phyloP scores from a whole-genome alignment of 2,113 vertebrate genomes.

The Crotalus horridus region DNA sequence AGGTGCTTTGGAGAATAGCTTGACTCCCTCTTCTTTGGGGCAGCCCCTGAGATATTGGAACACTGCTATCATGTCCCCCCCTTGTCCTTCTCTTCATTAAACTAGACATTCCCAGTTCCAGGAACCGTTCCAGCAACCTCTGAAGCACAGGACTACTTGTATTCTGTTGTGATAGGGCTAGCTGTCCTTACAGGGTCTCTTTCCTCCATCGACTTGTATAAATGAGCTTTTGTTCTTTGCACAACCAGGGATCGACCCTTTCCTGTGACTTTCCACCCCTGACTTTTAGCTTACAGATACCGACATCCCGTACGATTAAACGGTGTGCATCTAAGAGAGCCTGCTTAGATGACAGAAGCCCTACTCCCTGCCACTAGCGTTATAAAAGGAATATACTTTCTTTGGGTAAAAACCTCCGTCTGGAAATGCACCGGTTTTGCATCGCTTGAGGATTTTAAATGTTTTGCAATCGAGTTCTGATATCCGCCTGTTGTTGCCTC shows the following conservation, averaged over 20 bases:
- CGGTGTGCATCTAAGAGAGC: not conserved
- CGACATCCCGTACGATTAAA: not conserved
- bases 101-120: no score
- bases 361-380: not conserved
- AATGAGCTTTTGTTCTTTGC: not conserved
- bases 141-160: not conserved
- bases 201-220: not conserved
- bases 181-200: not conserved
- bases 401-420: rapidly evolving
- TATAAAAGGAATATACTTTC: rapidly evolving
- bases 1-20: no score
- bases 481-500: rapidly evolving
- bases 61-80: no score
- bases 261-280: not conserved
- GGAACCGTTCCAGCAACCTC: no score
- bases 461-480: rapidly evolving
- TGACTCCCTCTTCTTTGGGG: no score
- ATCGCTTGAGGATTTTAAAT: rapidly evolving
- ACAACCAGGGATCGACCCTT: no score
- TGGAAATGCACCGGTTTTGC: not conserved
- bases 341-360: not conserved
- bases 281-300: no score
- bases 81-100: no score
- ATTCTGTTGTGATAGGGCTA: not conserved
- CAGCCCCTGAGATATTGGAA: no score